Conservation (phyloP, 2,113 vertebrate species). For the Lepidothrix coronata region DNA sequence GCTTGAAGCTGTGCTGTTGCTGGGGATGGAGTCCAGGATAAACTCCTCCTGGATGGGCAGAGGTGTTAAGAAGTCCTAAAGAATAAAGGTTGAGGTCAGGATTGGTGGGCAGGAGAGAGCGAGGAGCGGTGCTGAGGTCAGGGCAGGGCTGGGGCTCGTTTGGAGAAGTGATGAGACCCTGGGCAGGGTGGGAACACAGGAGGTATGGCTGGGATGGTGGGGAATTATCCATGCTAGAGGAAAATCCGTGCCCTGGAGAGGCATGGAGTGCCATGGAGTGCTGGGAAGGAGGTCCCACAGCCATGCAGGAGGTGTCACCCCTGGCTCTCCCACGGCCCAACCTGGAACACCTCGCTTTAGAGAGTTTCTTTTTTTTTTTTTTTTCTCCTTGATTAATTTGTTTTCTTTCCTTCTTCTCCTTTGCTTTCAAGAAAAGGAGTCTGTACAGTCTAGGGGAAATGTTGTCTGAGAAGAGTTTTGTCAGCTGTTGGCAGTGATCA, state of each 20-base stretch:
- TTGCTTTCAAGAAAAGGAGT: background rate
- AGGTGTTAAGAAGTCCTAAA: background rate
- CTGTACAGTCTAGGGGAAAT: background rate
- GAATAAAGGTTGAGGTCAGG: background rate
- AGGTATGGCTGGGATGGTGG: too few species aligned
- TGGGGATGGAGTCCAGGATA: background rate
- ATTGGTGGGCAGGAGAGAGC: background rate
- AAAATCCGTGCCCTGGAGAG: background rate
- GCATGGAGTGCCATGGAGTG: too few species aligned
- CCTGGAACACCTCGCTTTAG: background rate
- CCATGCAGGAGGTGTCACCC: background rate
- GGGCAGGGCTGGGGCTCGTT: background rate
- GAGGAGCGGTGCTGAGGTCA: background rate
- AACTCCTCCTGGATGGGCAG: background rate
- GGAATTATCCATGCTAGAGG: background rate
- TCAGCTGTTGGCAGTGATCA: background rate
- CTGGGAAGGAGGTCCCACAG: background rate
- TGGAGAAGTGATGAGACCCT: background rate
- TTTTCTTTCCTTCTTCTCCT: background rate
- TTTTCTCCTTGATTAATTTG: background rate
- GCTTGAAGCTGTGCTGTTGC: background rate
- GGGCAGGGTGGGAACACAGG: rapidly evolving
- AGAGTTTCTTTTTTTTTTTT: background rate
- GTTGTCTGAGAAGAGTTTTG: background rate
- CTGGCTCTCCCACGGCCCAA: background rate